Evolutionary conservation across 2,113 vertebrate genomes (phyloP), one percentile per base, ranked within the genome.

Genomic region (Eidolon helvum): DNA sequence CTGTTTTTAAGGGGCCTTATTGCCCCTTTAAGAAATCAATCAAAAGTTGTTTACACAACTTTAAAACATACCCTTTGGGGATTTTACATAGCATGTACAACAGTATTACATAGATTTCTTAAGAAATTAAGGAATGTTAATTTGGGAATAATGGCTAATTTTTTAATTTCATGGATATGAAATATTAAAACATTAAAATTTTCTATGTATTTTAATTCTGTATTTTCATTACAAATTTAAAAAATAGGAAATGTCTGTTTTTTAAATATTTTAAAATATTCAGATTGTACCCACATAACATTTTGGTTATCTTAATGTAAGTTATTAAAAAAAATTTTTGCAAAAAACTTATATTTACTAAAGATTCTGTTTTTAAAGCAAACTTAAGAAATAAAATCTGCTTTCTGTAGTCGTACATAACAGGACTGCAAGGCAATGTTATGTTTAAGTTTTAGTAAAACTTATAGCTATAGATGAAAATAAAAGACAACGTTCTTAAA

Each of bases 71-170:
- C 10, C 28, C 4, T 91, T 57, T 69, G 61, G 24, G 75, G 14
- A 33, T 66, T 93, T 83, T 77, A 18, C 69, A 6, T 72, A 66
- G 65, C 33, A 26, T n/a, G 8, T 26, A 57, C 3, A 65, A 16
- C 16, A 72, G 5, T 48, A 40, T 24, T 72, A 71, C 77, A 21
- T 57, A 68, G 28, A 78, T 91, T 66, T 80, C 35, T 91, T 59
- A 83, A 78, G 33, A 87, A 93, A 87, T 50, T 84, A 82, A 71
- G 74, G 11, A 63, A 57, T 91, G 93, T 96, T 40, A 89, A 55
- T 63, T 87, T 95, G 38, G 80, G 55, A 35, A 84, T 83, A 87
- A 89, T 78, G 5, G 10, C 28, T 89, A n/a, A n/a, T 66, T 66
- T 6, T 50, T 68, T 87, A 55, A 78, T 85, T 87, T 93, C 38